phyloP scores from a whole-genome alignment of 1,140 invertebrate genomes.

The Anastrepha obliqua region DNA sequence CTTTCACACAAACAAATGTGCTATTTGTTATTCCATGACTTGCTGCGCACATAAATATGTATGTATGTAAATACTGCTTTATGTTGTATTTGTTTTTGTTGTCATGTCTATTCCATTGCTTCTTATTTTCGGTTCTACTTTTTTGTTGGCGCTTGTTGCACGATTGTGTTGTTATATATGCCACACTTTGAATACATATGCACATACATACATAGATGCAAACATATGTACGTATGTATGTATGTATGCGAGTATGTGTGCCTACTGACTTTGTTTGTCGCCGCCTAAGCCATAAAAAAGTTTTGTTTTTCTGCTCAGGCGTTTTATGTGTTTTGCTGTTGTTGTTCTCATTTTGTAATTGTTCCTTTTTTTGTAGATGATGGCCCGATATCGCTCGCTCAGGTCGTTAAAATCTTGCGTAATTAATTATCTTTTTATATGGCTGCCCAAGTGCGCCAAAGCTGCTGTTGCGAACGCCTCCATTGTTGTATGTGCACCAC shows the following conservation, averaged over 20 bases:
- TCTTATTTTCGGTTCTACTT: background rate
- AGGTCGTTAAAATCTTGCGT: conserved; percentile 45
- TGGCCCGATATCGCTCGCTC: conserved; percentile 20
- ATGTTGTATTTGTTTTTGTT: background rate
- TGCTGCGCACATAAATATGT: no score
- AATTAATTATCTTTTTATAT: conserved; percentile 51
- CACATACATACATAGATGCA: background rate
- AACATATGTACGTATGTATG: background rate
- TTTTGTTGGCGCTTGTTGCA: conserved; percentile 5
- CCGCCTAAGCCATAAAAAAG: background rate
- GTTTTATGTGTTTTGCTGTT: conserved; percentile 20
- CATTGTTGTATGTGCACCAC: background rate
- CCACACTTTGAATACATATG: background rate
- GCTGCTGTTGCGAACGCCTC: conserved; percentile 41
- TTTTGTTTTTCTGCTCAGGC: background rate
- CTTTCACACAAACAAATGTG: no score
- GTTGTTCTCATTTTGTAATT: conserved; percentile 13
- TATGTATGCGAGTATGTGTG: background rate
- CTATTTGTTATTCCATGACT: background rate
- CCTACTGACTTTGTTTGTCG: background rate
- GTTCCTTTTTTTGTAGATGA: conserved; percentile 25
- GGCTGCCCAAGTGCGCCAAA: conserved; percentile 27
- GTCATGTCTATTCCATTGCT: background rate
- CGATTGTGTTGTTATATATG: background rate
- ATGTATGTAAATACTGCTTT: background rate